Evolutionary conservation across 2,113 vertebrate species (phyloP), one percentile per base, ranked within the genome.

Genomic region (Phalacrocorax carbo): DNA sequence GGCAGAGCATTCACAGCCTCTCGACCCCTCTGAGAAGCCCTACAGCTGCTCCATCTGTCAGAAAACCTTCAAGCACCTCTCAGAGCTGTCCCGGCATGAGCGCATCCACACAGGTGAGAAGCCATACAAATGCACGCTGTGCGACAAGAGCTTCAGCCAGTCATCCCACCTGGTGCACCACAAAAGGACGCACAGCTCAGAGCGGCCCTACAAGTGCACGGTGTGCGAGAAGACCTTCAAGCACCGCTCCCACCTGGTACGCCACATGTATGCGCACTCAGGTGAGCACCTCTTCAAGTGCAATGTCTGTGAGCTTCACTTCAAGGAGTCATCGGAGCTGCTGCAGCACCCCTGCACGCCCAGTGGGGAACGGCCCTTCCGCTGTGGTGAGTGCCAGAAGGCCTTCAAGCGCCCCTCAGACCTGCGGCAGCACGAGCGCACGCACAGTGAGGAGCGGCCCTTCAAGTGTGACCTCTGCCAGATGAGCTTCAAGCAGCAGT

Each of bases 401-500:
- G 99, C 99, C 54, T 99, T 99, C 98, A 99, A 99, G 91, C 98
- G 99, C 3, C 99, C 99, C 0, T 99, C 99, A 0, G 99, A 99
- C 98, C 98, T 99, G 69, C 98, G 99, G 76, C 99, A 99, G 96
- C 99, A 99, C 0, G 99, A 99, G 96, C 99, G 99, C 90, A 99
- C 99, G 0, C 99, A 99, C 98, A 99, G 99, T 0, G 99, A 99
- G n/a, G 99, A 99, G 98, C 98, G 99, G 34, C 99, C 99, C 36
- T 99, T 99, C 97, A 99, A 99, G 98, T 99, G 99, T 15, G 99
- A 99, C 54, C 99, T 99, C 92, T 99, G 99, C 95, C 99, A 99
- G 97, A 99, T 99, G 99, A 99, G 99, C 97, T 99, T 99, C 98
- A 99, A 99, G 97, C 99, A 99, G 97, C 99, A 99, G 97, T 99